Evolutionary conservation across 2,888 invertebrate species (phyloP).

Genomic region (Unio pictorum): DNA sequence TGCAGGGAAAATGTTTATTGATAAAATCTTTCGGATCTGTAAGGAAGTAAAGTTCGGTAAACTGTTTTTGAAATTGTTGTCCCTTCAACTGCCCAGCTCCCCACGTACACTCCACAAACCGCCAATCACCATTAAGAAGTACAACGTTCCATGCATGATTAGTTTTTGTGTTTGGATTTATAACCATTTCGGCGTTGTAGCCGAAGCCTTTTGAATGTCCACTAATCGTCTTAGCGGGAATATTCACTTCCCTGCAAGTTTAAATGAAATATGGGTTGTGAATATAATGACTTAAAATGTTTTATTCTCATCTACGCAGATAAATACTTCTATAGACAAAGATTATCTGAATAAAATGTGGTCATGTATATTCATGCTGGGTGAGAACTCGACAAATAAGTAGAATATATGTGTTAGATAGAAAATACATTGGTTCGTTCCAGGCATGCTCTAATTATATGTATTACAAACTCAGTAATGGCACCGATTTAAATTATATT

Average conservation of each 20-base stretch:
- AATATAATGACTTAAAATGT: neutral
- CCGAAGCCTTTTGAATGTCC: constrained; percentile 12
- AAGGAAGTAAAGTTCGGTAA: constrained; percentile 12
- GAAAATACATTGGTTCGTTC: too few species aligned
- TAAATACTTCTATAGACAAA: too few species aligned
- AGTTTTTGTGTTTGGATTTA: neutral
- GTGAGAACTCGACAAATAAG: too few species aligned
- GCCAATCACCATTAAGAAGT: constrained; percentile 1
- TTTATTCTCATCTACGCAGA: too few species aligned
- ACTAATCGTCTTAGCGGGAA: constrained; percentile 4
- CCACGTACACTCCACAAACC: constrained; percentile 20
- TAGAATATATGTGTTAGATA: too few species aligned
- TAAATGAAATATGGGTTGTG: neutral
- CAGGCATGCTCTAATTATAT: too few species aligned
- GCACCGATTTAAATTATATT: too few species aligned
- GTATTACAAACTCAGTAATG: too few species aligned
- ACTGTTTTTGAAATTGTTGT: constrained; percentile 2
- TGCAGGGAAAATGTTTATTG: constrained; percentile 3
- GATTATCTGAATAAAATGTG: too few species aligned
- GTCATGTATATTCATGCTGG: too few species aligned
- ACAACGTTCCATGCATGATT: constrained; percentile 18
- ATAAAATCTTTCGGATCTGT: constrained; percentile 12
- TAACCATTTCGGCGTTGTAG: constrained; percentile 1
- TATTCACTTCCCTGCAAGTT: constrained; percentile 4
- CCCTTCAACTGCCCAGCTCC: constrained; percentile 8